phyloP scores from a whole-genome alignment of 2,797 vertebrate genomes.

The Muraenolepis orangiensis region DNA sequence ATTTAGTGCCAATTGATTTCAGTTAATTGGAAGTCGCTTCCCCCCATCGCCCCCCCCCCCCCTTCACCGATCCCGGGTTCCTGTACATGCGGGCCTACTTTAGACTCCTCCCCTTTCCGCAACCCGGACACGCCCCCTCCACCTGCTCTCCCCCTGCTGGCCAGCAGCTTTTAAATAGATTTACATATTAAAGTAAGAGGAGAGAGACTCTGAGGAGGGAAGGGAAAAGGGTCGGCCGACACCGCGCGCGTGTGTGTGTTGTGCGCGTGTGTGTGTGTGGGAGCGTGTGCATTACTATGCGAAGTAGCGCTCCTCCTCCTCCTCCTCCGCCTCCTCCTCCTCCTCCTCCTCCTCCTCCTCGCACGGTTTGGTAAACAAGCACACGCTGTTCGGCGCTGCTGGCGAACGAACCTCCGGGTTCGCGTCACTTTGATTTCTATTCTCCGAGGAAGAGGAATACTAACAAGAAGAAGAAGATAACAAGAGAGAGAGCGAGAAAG shows the following conservation, averaged over 20 bases:
- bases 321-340: too few species aligned
- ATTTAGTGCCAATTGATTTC: slow-evolving; percentile 63
- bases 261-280: not conserved
- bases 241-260: not conserved
- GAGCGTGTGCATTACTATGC: slow-evolving; percentile 45
- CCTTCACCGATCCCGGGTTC: too few species aligned
- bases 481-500: slow-evolving; percentile 19
- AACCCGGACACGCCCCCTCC: slow-evolving; percentile 41
- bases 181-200: slow-evolving; percentile 70
- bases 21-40: slow-evolving; percentile 52
- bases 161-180: slow-evolving; percentile 59
- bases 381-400: slow-evolving; percentile 32
- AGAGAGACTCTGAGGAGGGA: slow-evolving; percentile 16
- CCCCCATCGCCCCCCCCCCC: slow-evolving; percentile 5
- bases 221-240: slow-evolving; percentile 35
- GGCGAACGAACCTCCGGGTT: not conserved
- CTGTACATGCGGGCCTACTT: slow-evolving; percentile 5
- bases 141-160: slow-evolving; percentile 52
- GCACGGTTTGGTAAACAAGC: slow-evolving; percentile 32
- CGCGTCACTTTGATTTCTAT: slow-evolving; percentile 47
- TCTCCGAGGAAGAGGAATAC: slow-evolving; percentile 64
- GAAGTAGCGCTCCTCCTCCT: slow-evolving; percentile 34
- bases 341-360: slow-evolving; percentile 27
- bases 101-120: slow-evolving; percentile 37
- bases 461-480: slow-evolving; percentile 15